These are phyloP conservation scores for Gryllus bimaculatus DNA, from an alignment of 1,140 invertebrate genomes.

Conservation along the genomic window DNA sequence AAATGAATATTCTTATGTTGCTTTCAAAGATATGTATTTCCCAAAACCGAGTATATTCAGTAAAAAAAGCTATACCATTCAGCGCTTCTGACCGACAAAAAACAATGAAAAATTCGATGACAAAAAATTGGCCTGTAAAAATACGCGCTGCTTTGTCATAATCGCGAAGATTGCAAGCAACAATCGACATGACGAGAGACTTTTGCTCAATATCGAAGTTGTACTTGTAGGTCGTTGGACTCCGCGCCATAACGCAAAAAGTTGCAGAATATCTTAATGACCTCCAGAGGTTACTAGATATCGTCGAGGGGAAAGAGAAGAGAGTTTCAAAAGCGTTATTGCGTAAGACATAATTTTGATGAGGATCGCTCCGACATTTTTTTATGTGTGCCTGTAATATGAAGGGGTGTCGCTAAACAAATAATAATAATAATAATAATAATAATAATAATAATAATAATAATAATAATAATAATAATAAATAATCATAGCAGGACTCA, in stretches of 20 bases:
- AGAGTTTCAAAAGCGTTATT: neutral
- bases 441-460: too few species aligned
- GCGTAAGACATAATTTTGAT: neutral
- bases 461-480: too few species aligned
- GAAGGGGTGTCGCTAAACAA: too few species aligned
- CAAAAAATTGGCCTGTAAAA: neutral
- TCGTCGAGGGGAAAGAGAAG: neutral
- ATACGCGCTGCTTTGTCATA: neutral
- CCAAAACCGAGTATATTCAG: too few species aligned
- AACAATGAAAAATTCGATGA: neutral
- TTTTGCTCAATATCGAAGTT: neutral
- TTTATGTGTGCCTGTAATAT: too few species aligned
- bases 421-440: too few species aligned
- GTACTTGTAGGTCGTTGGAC: neutral
- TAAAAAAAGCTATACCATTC: too few species aligned
- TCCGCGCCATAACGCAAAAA: neutral
- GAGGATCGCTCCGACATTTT: too few species aligned
- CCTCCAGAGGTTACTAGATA: neutral
- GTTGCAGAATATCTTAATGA: neutral
- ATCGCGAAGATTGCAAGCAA: neutral
- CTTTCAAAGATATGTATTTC: too few species aligned
- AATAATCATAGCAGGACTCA: too few species aligned
- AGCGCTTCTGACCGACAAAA: neutral
- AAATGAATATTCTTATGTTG: too few species aligned
- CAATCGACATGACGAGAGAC: neutral